Conservation (phyloP, 2,113 vertebrate genomes). For the Pyxicephalus adspersus region DNA sequence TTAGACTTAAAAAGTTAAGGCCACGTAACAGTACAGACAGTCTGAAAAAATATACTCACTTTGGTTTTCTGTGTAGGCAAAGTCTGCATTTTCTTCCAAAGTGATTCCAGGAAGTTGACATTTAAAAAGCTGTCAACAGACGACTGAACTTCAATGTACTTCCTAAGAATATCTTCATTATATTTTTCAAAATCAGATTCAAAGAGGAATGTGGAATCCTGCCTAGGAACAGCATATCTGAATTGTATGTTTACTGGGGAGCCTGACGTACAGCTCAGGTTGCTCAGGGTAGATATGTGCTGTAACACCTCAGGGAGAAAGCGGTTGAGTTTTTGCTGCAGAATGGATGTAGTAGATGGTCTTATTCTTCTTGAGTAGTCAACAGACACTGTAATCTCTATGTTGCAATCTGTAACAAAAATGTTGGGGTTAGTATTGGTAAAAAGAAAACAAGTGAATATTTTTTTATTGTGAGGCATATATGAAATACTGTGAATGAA, state of each 20-base stretch:
- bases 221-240: slow-evolving; percentile 68
- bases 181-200: slow-evolving; percentile 76
- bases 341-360: slow-evolving; percentile 55
- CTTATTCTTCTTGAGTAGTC: slow-evolving; percentile 69
- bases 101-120: slow-evolving; percentile 69
- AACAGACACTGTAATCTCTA: slow-evolving; percentile 82
- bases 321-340: slow-evolving; percentile 67
- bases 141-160: slow-evolving; percentile 69
- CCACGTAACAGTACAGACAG: not conserved
- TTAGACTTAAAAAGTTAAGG: too few species aligned
- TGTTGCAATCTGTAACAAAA: slow-evolving; percentile 70
- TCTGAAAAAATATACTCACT: slow-evolving; percentile 58
- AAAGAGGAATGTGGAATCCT: slow-evolving; percentile 61
- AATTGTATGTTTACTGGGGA: slow-evolving; percentile 60
- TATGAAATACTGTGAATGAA: too few species aligned
- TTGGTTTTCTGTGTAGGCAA: slow-evolving; percentile 64
- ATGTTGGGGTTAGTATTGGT: not conserved
- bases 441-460: not conserved
- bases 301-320: slow-evolving; percentile 71
- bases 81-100: slow-evolving; percentile 69
- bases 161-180: slow-evolving; percentile 65
- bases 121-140: slow-evolving; percentile 70
- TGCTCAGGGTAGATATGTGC: slow-evolving; percentile 64
- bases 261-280: slow-evolving; percentile 69
- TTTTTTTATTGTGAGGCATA: too few species aligned